Evolutionary conservation across 1,140 invertebrate species (phyloP).

Genomic region (Temnothorax longispinosus): DNA sequence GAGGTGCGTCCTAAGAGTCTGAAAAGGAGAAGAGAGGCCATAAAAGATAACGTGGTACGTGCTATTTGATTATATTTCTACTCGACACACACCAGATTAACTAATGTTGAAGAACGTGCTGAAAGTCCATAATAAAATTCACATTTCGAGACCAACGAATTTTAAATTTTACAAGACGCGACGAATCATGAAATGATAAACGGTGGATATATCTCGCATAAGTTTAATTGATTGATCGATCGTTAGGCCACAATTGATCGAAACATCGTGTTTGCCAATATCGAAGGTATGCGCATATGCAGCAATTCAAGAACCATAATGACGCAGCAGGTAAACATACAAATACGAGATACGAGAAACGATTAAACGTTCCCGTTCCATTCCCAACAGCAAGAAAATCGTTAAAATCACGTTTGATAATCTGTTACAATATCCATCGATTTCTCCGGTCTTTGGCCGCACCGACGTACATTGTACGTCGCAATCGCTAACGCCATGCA

Average conservation of each 20-base stretch:
- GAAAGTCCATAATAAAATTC: background rate
- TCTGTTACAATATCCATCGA: conserved; percentile 42
- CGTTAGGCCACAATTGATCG: background rate
- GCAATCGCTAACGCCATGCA: conserved; percentile 3
- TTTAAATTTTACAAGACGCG: background rate
- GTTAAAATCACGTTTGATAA: conserved; percentile 30
- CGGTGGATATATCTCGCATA: background rate
- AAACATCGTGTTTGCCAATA: conserved; percentile 12
- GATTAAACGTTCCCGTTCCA: conserved; percentile 32
- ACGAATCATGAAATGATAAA: conserved; percentile 20
- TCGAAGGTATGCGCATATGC: conserved; percentile 3
- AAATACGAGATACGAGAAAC: conserved; percentile 2
- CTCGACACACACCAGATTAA: background rate
- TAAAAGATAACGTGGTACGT: conserved; percentile 60
- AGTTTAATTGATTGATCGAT: conserved; percentile 46
- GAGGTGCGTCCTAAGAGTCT: conserved; percentile 7
- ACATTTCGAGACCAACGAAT: background rate
- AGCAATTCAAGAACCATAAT: conserved; percentile 17
- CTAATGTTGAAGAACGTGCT: background rate
- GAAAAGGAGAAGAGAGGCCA: conserved; percentile 20
- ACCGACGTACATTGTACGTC: background rate
- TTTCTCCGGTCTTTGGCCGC: conserved; percentile 29
- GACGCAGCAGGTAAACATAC: conserved; percentile 24
- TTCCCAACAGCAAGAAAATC: conserved; percentile 16
- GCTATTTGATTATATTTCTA: conserved; percentile 11